Percentiles rank a stretch among this genome's conserved stretches.
phyloP scores from a whole-genome alignment of 2,888 invertebrate genomes.

The Noctuana brunneofusca region DNA sequence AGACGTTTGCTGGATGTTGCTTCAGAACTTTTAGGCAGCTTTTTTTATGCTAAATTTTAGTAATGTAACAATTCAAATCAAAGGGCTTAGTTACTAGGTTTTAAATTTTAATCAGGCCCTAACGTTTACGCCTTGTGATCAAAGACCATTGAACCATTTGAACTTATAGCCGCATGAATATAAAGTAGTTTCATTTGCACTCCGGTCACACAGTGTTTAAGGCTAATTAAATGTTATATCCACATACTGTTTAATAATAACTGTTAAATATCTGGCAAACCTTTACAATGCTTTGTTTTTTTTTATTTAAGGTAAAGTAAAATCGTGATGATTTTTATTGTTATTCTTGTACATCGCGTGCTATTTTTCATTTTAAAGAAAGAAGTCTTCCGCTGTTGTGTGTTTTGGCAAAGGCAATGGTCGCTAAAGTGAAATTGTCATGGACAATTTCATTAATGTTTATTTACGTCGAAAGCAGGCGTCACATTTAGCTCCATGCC shows the following conservation, averaged over 20 bases:
- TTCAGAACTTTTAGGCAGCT: too few relatives aligned
- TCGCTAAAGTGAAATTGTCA: neutral
- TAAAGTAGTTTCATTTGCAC: conserved; percentile 55
- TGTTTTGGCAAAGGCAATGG: conserved; percentile 20
- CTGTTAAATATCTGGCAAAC: too few relatives aligned
- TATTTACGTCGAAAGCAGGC: neutral
- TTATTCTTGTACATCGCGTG: neutral
- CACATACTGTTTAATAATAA: neutral
- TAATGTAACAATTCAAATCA: too few relatives aligned
- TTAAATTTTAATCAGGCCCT: conserved; percentile 13
- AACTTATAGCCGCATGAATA: conserved; percentile 54
- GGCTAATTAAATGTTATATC: conserved; percentile 6
- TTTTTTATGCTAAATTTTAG: too few relatives aligned
- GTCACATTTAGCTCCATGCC: neutral
- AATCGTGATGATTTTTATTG: neutral
- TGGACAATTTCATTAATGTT: conserved; percentile 14
- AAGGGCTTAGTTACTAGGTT: neutral
- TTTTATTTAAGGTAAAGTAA: neutral
- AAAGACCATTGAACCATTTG: conserved; percentile 57
- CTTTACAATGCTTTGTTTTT: too few relatives aligned
- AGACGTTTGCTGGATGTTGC: too few relatives aligned
- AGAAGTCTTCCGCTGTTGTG: neutral
- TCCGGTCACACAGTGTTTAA: conserved; percentile 42
- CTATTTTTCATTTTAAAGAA: conserved; percentile 1
- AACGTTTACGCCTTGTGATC: conserved; percentile 46